Evolutionary conservation across 2,888 invertebrate genomes (phyloP).

Genomic region (Plutella xylostella): DNA sequence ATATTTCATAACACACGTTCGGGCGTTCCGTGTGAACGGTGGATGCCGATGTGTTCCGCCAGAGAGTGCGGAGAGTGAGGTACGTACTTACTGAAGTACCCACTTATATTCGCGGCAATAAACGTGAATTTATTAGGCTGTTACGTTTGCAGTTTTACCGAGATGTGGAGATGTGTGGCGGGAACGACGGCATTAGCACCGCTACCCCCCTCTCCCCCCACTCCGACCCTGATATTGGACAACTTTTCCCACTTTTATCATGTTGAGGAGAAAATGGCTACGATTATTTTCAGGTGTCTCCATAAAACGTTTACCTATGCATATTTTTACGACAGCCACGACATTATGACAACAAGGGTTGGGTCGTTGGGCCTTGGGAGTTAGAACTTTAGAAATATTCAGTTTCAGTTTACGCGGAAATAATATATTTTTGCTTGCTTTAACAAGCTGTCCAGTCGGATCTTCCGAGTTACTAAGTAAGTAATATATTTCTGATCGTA

Average conservation of each 20-base stretch:
- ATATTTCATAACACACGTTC: slow-evolving; percentile 49
- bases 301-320: not conserved
- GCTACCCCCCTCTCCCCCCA: slow-evolving; percentile 24
- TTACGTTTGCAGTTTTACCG: slow-evolving; percentile 64
- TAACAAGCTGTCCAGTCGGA: too few relatives aligned
- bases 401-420: too few relatives aligned
- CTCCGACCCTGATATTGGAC: slow-evolving; percentile 18
- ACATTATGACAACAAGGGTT: too few relatives aligned
- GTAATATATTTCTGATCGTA: too few relatives aligned
- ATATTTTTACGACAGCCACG: not conserved
- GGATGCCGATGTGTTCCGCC: slow-evolving; percentile 53
- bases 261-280: too few relatives aligned
- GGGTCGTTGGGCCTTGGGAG: too few relatives aligned
- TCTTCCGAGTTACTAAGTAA: too few relatives aligned
- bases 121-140: slow-evolving; percentile 62
- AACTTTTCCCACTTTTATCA: too few relatives aligned
- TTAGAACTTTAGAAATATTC: too few relatives aligned
- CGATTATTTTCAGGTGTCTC: not conserved
- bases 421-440: too few relatives aligned
- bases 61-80: slow-evolving; percentile 45
- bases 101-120: slow-evolving; percentile 60
- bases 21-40: slow-evolving; percentile 39
- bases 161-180: slow-evolving; percentile 55
- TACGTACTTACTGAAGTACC: slow-evolving; percentile 45
- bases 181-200: slow-evolving; percentile 43